Conservation (phyloP, 2,888 invertebrate genomes). For the Epinotia brunnichana region DNA sequence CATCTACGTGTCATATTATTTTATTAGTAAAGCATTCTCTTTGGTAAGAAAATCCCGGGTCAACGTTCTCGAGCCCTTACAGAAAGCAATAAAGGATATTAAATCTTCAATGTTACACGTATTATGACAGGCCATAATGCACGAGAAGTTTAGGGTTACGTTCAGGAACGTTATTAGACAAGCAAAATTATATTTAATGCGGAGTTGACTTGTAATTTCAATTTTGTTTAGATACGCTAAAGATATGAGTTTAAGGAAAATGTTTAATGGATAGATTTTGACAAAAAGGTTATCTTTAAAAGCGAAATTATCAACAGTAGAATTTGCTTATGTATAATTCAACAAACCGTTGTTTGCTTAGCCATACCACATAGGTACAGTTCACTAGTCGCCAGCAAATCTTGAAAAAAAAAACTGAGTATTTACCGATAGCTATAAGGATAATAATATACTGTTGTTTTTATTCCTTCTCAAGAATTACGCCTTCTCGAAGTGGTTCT, state of each 20-base stretch:
- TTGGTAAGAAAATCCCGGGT: not conserved
- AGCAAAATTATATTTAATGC: not conserved
- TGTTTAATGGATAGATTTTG: not conserved
- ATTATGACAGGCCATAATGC: slow-evolving; percentile 34
- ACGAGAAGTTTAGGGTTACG: slow-evolving; percentile 27
- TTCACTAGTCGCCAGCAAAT: too few relatives aligned
- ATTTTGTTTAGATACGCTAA: not conserved
- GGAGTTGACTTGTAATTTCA: not conserved
- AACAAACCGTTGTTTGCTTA: too few relatives aligned
- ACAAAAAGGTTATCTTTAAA: not conserved
- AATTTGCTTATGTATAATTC: too few relatives aligned
- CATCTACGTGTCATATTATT: not conserved
- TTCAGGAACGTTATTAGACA: slow-evolving; percentile 16
- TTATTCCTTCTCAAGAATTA: too few relatives aligned
- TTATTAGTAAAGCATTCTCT: not conserved
- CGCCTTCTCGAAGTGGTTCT: too few relatives aligned
- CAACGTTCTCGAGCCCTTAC: slow-evolving; percentile 10
- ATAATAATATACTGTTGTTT: too few relatives aligned
- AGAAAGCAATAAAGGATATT: slow-evolving; percentile 40
- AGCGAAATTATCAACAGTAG: too few relatives aligned
- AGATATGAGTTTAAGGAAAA: not conserved
- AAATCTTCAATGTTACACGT: slow-evolving; percentile 35
- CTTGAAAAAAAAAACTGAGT: too few relatives aligned
- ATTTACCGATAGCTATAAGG: too few relatives aligned
- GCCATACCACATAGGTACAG: too few relatives aligned